Percentiles rank a stretch among this genome's conserved stretches.
These are phyloP conservation scores for Panurus biarmicus DNA, from an alignment of 2,113 vertebrate species.

Conservation along the genomic window DNA sequence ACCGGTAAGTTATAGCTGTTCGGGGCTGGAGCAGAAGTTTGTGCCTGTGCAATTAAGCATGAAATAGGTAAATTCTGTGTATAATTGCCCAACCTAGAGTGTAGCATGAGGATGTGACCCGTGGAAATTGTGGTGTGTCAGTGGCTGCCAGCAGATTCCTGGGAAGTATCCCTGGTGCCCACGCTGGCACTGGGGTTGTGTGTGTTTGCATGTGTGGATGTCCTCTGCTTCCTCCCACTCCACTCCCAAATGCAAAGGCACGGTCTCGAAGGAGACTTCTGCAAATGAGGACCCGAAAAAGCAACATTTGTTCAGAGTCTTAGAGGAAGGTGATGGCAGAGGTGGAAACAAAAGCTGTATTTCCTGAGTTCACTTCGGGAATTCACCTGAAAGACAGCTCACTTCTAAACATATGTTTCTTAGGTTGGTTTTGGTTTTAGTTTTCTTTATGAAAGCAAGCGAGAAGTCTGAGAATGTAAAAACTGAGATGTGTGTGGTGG, in stretches of 20 bases:
- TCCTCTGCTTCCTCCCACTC: neutral
- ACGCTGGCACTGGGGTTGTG: rapidly evolving
- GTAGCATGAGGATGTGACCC: neutral
- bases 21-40: neutral
- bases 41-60: constrained; percentile 41
- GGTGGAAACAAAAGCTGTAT: neutral
- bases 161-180: neutral
- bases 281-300: neutral
- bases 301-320: neutral
- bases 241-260: neutral
- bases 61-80: constrained; percentile 55
- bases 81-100: constrained; percentile 1
- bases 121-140: neutral
- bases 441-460: neutral
- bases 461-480: neutral
- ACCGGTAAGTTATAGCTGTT: neutral
- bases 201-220: neutral
- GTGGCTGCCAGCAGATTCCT: neutral
- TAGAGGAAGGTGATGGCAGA: neutral
- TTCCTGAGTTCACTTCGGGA: neutral
- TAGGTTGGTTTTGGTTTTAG: neutral
- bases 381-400: neutral
- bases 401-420: neutral
- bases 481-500: rapidly evolving
- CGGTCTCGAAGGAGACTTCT: neutral